Evolutionary conservation across 2,888 invertebrate species (phyloP).

Genomic region (Hermaeophaga mercurialis): DNA sequence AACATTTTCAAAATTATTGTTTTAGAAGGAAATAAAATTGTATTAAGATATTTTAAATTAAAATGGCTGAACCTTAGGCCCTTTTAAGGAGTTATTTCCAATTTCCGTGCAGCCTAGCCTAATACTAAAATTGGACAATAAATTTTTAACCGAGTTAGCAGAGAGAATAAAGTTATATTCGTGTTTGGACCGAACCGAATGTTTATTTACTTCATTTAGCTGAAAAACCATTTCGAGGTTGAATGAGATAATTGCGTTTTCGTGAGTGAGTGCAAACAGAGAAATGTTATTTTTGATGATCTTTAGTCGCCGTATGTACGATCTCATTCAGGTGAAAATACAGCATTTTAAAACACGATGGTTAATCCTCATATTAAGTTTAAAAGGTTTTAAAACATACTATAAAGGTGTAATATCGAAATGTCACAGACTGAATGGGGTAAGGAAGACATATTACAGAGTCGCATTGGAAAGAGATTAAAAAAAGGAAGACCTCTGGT

Average conservation of each 20-base stretch:
- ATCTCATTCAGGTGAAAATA: not conserved
- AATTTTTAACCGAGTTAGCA: not conserved
- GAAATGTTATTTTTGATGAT: conserved; percentile 11
- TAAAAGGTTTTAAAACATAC: not conserved
- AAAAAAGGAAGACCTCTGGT: no score
- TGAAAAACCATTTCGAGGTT: conserved; percentile 8
- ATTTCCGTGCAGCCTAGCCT: no score
- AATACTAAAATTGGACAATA: not conserved
- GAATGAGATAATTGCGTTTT: conserved; percentile 12
- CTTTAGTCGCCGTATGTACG: conserved; percentile 4
- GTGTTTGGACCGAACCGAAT: not conserved
- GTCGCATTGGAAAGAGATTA: no score
- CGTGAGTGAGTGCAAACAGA: conserved; percentile 4
- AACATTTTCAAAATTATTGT: no score
- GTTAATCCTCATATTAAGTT: not conserved
- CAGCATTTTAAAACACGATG: not conserved
- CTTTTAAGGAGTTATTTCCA: no score
- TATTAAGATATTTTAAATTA: no score
- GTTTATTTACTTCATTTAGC: conserved; percentile 10
- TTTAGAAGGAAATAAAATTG: no score
- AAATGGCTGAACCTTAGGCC: no score
- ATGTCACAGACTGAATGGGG: no score
- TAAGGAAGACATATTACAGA: no score
- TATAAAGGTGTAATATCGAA: no score
- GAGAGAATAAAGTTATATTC: conserved; percentile 7